Evolutionary conservation across 2,888 invertebrate species (phyloP).

Genomic region (Nomada goodeniana): DNA sequence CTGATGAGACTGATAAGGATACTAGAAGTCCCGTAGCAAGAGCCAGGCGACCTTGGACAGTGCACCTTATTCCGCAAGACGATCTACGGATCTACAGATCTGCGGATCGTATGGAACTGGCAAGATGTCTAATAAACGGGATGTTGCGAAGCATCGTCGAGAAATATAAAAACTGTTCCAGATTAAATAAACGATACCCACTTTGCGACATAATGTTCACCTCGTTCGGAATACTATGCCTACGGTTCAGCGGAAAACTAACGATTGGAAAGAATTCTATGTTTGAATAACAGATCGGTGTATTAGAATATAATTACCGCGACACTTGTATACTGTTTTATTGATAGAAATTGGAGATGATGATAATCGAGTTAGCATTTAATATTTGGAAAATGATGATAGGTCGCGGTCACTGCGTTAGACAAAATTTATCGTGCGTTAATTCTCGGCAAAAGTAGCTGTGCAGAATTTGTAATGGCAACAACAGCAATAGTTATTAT

Average conservation of each 20-base stretch:
- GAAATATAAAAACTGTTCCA: conserved; percentile 44
- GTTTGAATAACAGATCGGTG: conserved; percentile 4
- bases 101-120: conserved; percentile 46
- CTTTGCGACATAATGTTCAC: conserved; percentile 40
- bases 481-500: too few species aligned
- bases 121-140: conserved; percentile 27
- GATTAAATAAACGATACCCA: conserved; percentile 52
- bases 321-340: background rate
- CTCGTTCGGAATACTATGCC: background rate
- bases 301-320: too few species aligned
- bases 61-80: conserved; percentile 53
- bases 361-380: background rate
- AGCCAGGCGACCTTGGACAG: conserved; percentile 63
- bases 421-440: too few species aligned
- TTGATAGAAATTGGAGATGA: background rate
- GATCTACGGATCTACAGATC: conserved; percentile 46
- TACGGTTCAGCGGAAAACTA: background rate
- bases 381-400: background rate
- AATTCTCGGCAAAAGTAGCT: too few species aligned
- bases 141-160: conserved; percentile 39
- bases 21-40: conserved; percentile 40
- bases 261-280: conserved; percentile 12
- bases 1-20: conserved; percentile 47
- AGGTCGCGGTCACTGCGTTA: too few species aligned
- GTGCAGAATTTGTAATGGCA: too few species aligned